Evolutionary conservation across 2,797 vertebrate species (phyloP).

Genomic region (Cyprinodon diabolis): DNA sequence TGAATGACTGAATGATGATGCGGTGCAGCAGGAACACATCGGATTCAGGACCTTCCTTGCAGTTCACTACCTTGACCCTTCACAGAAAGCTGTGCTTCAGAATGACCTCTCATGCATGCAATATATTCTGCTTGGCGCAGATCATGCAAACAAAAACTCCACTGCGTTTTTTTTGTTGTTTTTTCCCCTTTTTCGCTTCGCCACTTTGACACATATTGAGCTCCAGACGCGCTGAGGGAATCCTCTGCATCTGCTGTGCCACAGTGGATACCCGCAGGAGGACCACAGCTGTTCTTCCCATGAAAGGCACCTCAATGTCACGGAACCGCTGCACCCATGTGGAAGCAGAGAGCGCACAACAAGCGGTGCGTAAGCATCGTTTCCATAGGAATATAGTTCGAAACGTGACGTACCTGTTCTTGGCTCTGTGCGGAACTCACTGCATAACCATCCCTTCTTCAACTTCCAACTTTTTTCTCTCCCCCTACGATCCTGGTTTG

Average conservation of each 20-base stretch:
- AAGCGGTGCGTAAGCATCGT: conserved; percentile 14
- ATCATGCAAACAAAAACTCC: conserved; percentile 30
- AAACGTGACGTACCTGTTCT: conserved; percentile 69
- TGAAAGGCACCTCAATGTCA: conserved; percentile 71
- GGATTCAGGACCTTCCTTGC: conserved; percentile 8
- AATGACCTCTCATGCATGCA: neutral
- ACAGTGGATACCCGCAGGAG: conserved; percentile 15
- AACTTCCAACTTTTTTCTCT: conserved; percentile 68
- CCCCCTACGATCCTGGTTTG: conserved; percentile 23
- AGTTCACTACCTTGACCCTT: conserved; percentile 17
- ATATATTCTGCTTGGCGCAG: neutral
- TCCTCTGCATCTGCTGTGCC: conserved; percentile 21
- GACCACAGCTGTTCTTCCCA: conserved; percentile 21
- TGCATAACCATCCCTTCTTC: conserved; percentile 67
- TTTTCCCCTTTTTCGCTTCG: neutral
- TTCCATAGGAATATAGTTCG: conserved; percentile 17
- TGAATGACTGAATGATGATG: conserved; percentile 22
- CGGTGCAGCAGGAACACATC: conserved; percentile 44
- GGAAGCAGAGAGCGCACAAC: conserved; percentile 36
- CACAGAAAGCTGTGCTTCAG: neutral
- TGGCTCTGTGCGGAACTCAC: conserved; percentile 51
- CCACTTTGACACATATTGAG: conserved; percentile 16
- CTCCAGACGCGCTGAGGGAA: conserved; percentile 18
- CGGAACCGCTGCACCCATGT: conserved; percentile 40
- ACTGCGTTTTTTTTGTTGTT: conserved; percentile 9